Evolutionary conservation across 2,797 vertebrate genomes (phyloP), one percentile per base, ranked within the genome.

Genomic region (Borostomias antarcticus): DNA sequence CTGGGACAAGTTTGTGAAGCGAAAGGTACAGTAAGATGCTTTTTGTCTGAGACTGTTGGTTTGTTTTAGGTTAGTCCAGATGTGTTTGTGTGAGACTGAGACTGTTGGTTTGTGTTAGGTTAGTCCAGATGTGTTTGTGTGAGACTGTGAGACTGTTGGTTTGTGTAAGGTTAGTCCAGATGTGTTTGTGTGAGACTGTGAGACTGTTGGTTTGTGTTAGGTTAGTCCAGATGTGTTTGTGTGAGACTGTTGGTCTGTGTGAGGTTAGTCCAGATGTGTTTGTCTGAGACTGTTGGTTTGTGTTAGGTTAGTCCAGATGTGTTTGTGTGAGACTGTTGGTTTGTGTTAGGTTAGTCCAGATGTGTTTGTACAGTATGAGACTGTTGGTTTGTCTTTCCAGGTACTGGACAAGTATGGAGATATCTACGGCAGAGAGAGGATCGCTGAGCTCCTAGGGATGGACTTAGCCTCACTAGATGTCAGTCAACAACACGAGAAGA

Each of bases 1-100:
- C 62, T 98, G 96, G 96, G 96, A 98, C 89, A 98, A 98, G 81
- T 98, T 98, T 90, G 95, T 98, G 54, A 98, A 97, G 80, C 86
- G 95, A 66, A 98, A 98, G 94, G 96, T n/a, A n/a, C n/a, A n/a
- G n/a, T 97, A 77, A 89, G 87, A 69, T 68, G 9, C 5, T 9
- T 58, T 73, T 23, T 15, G 28, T 25, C 11, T 10, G 45, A 13
- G 19, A 5, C n/a, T 13, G 40, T 57, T 13, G 2, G 32, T 3
- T 45, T 8, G 3, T 3, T 37, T 37, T 37, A 11, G n/a, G n/a
- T n/a, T n/a, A n/a, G n/a, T n/a, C n/a, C n/a, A n/a, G n/a, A n/a
- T n/a, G n/a, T n/a, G n/a, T n/a, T n/a, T n/a, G n/a, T n/a, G n/a
- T n/a, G n/a, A n/a, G n/a, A n/a, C 11, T 10, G 45, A 13, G 19